These are phyloP conservation scores for Cantharis rufa DNA, from an alignment of 2,888 invertebrate species.

Conservation along the genomic window DNA sequence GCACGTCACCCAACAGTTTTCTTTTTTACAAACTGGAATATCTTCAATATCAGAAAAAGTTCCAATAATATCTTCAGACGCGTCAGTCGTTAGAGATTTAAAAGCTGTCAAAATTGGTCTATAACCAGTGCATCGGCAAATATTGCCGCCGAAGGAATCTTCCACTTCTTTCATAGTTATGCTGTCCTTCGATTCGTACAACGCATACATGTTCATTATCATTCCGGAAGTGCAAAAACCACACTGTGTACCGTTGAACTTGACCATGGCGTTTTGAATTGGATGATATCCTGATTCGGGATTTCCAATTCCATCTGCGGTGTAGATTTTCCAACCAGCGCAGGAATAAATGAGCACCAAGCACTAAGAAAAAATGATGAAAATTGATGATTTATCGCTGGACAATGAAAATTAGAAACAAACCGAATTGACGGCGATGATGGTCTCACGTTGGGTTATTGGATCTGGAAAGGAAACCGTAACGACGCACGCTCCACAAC, in stretches of 20 bases:
- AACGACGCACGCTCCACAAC: slow-evolving; percentile 71
- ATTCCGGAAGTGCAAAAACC: slow-evolving; percentile 49
- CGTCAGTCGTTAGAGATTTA: slow-evolving; percentile 60
- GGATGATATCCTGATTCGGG: no score
- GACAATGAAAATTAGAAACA: slow-evolving; percentile 37
- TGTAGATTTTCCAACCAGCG: slow-evolving; percentile 55
- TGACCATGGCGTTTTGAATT: no score
- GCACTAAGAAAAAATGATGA: slow-evolving; percentile 53
- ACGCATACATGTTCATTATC: slow-evolving; percentile 63
- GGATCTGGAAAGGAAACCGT: slow-evolving; percentile 57
- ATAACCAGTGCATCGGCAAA: slow-evolving; percentile 43
- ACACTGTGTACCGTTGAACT: no score
- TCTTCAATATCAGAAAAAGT: slow-evolving; percentile 56
- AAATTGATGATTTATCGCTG: neutral
- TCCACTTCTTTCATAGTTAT: no score
- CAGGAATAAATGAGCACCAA: slow-evolving; percentile 60
- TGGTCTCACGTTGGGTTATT: slow-evolving; percentile 56
- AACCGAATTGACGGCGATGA: slow-evolving; percentile 70
- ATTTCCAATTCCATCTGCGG: no score
- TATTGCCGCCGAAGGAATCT: no score
- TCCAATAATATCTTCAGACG: slow-evolving; percentile 46
- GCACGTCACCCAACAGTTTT: neutral
- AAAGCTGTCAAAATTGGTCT: slow-evolving; percentile 67
- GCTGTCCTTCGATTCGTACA: no score
- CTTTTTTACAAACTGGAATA: neutral